These are phyloP conservation scores for Yasuhikotakia modesta DNA, from an alignment of 2,797 vertebrate species.

Conservation along the genomic window DNA sequence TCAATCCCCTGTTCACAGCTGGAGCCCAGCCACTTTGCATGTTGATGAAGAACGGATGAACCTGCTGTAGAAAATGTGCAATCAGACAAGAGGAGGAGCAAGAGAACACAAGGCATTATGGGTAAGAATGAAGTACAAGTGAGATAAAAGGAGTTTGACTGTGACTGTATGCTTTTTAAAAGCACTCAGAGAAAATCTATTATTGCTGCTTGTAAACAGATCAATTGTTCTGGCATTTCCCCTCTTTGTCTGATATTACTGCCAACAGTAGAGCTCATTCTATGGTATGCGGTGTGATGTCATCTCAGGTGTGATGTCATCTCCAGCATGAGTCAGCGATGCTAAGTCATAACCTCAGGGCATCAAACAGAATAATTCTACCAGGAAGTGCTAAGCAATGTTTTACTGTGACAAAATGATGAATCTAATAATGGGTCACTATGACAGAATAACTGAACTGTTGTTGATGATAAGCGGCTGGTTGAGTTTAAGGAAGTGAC, in stretches of 20 bases:
- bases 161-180: slow-evolving; percentile 45
- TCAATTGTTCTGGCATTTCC: slow-evolving; percentile 27
- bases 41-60: slow-evolving; percentile 68
- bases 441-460: slow-evolving; percentile 25
- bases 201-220: slow-evolving; percentile 45
- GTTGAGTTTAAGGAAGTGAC: background rate
- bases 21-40: slow-evolving; percentile 70
- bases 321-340: slow-evolving; percentile 30
- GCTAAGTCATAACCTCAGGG: slow-evolving; percentile 32
- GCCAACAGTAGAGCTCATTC: background rate
- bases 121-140: background rate
- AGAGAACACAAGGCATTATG: background rate
- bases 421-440: slow-evolving; percentile 2
- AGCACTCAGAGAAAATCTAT: slow-evolving; percentile 47
- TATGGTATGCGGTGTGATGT: slow-evolving; percentile 21
- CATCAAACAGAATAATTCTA: slow-evolving; percentile 7
- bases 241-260: background rate
- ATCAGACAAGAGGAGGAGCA: background rate
- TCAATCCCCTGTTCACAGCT: slow-evolving; percentile 77
- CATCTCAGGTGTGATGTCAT: background rate
- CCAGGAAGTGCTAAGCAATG: slow-evolving; percentile 48
- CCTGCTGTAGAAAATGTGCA: slow-evolving; percentile 29
- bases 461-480: slow-evolving; percentile 33
- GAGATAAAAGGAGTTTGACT: slow-evolving; percentile 10
- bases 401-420: slow-evolving; percentile 27